Evolutionary conservation across 2,797 vertebrate species (phyloP).

Genomic region (Lemur catta): DNA sequence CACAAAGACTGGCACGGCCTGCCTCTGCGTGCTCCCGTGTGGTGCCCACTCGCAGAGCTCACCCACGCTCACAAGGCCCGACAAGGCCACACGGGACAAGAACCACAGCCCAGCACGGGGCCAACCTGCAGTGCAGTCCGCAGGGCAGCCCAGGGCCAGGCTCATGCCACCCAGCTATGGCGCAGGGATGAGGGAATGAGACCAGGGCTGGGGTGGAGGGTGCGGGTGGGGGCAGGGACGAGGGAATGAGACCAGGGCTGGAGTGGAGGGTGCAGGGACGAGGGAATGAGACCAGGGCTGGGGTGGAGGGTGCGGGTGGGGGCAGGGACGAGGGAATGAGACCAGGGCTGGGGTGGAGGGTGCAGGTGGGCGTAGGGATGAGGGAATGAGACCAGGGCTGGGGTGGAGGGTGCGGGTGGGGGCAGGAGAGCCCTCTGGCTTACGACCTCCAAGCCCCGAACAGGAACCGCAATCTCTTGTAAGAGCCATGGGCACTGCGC

Average conservation of each 20-base stretch:
- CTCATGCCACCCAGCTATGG: background rate
- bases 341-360: too few relatives aligned
- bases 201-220: background rate
- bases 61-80: rapidly evolving
- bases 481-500: too few relatives aligned
- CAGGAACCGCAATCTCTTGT: rapidly evolving
- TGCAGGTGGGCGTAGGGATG: too few relatives aligned
- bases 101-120: background rate
- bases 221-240: too few relatives aligned
- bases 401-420: background rate
- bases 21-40: background rate
- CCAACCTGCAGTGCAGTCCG: background rate
- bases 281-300: background rate
- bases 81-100: background rate
- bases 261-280: too few relatives aligned
- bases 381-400: background rate
- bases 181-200: too few relatives aligned
- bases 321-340: too few relatives aligned
- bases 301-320: background rate
- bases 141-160: background rate
- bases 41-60: background rate
- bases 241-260: background rate
- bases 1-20: rapidly evolving
- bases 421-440: background rate
- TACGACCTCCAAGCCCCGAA: background rate